Evolutionary conservation across 2,797 vertebrate genomes (phyloP).

Genomic region (Anguilla marmorata): DNA sequence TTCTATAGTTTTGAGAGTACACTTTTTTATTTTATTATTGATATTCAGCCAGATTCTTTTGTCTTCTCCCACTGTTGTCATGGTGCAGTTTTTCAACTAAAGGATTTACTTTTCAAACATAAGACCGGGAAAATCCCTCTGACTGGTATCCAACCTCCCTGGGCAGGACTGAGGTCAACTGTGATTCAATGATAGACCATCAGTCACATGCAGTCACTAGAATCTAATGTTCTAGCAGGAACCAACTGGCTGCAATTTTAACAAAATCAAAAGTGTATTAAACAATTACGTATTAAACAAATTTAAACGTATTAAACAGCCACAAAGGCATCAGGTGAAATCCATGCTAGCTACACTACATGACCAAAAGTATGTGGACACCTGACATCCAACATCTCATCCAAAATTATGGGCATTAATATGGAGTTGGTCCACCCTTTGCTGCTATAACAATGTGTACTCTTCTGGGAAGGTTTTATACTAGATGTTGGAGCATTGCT

Average conservation of each 20-base stretch:
- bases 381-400: too few species aligned
- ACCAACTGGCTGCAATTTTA: not conserved
- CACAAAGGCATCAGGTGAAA: too few species aligned
- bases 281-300: not conserved
- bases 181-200: not conserved
- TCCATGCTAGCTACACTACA: too few species aligned
- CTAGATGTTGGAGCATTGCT: too few species aligned
- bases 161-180: not conserved
- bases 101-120: not conserved
- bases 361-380: too few species aligned
- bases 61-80: not conserved
- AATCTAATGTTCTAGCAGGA: not conserved
- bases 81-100: not conserved
- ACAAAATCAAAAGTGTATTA: not conserved
- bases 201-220: not conserved
- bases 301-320: too few species aligned
- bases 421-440: too few species aligned
- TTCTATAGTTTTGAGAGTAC: not conserved
- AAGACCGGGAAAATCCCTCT: not conserved
- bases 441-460: too few species aligned
- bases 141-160: not conserved
- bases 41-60: not conserved
- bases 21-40: not conserved
- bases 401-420: too few species aligned
- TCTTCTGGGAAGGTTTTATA: too few species aligned